phyloP scores from a whole-genome alignment of 1,140 invertebrate genomes.

The Drosophila mojavensis region DNA sequence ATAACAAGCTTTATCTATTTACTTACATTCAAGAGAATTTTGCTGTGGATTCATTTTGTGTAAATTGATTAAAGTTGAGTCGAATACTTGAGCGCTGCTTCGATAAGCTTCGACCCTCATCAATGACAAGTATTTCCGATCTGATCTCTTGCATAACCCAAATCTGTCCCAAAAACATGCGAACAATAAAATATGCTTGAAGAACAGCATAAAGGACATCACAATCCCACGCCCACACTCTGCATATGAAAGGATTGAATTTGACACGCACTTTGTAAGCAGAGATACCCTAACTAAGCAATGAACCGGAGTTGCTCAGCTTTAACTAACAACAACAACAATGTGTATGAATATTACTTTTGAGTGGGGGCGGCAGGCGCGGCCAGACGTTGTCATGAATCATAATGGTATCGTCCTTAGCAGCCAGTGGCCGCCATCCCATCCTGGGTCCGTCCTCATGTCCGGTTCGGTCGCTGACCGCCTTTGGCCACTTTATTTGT shows the following conservation, averaged over 20 bases:
- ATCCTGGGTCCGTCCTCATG: background rate
- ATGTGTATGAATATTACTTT: conserved; percentile 12
- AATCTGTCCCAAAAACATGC: conserved; percentile 56
- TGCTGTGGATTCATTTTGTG: background rate
- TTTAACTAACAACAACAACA: conserved; percentile 55
- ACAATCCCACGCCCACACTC: conserved; percentile 28
- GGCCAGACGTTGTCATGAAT: conserved; percentile 72
- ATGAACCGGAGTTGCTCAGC: conserved; percentile 26
- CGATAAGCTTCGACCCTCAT: conserved; percentile 50
- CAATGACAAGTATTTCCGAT: conserved; percentile 49
- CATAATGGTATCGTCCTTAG: conserved; percentile 55
- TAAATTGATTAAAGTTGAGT: conserved; percentile 2
- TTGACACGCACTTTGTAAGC: conserved; percentile 73
- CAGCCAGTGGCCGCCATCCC: conserved; percentile 12
- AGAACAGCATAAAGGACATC: conserved; percentile 52
- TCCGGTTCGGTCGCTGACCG: conserved; percentile 13
- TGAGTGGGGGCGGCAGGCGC: conserved; percentile 5
- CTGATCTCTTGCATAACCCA: conserved; percentile 33
- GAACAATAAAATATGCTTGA: conserved; percentile 52
- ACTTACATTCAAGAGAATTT: too few relatives aligned
- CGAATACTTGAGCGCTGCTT: conserved; percentile 13
- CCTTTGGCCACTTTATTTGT: conserved; percentile 59
- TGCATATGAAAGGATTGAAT: conserved; percentile 67
- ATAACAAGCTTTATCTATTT: too few relatives aligned
- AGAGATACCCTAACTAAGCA: conserved; percentile 42